phyloP scores from a whole-genome alignment of 2,113 vertebrate species.

The Crotalus horridus region DNA sequence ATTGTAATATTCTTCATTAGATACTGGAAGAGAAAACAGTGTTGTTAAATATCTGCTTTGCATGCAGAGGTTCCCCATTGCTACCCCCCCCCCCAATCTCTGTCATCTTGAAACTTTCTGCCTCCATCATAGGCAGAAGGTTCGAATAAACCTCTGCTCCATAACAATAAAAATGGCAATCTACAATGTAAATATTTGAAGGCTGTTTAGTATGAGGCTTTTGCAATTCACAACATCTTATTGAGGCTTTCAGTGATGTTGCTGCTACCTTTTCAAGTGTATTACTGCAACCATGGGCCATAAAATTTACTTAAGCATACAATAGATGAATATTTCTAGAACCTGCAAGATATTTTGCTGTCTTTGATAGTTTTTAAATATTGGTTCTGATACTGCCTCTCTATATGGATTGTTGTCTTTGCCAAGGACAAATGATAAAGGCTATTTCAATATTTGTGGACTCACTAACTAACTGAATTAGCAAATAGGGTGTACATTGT shows the following conservation, averaged over 20 bases:
- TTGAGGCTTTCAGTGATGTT: background rate
- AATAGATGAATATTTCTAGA: background rate
- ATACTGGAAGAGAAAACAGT: background rate
- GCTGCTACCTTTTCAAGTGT: background rate
- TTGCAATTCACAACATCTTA: background rate
- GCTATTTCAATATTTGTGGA: background rate
- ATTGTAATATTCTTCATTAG: background rate
- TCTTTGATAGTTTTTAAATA: background rate
- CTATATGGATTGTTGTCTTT: background rate
- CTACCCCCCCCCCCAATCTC: background rate
- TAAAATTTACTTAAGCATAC: background rate
- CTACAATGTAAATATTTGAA: background rate
- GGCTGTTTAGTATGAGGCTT: background rate
- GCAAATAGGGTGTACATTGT: background rate
- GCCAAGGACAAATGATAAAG: background rate
- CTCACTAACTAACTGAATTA: background rate
- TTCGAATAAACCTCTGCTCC: too few relatives aligned
- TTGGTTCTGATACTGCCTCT: background rate
- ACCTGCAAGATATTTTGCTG: background rate
- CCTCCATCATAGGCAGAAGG: background rate
- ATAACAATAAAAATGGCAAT: background rate
- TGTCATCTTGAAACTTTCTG: background rate
- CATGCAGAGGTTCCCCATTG: background rate
- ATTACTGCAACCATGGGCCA: background rate
- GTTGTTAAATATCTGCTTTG: background rate